phyloP scores from a whole-genome alignment of 1,140 invertebrate species.

The Drosophila novamexicana region DNA sequence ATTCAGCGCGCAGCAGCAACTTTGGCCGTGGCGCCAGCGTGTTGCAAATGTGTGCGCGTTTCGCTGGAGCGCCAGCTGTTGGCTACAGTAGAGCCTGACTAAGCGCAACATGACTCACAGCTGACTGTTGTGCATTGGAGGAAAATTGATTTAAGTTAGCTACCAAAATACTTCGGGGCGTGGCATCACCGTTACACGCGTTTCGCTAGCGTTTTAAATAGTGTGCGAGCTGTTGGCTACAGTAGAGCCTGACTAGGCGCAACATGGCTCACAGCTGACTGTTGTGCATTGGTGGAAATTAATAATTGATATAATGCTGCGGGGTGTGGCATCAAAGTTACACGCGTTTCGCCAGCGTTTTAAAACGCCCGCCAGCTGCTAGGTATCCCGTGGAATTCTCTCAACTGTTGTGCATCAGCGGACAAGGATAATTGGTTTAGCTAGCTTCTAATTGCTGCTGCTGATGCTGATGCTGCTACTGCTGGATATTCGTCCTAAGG shows the following conservation, averaged over 20 bases:
- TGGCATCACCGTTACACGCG: background rate
- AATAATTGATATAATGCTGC: constrained; percentile 1
- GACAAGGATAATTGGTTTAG: constrained; percentile 73
- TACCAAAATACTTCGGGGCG: background rate
- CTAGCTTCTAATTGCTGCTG: constrained; percentile 65
- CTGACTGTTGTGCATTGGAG: background rate
- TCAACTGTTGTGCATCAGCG: constrained; percentile 22
- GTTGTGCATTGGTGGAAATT: background rate
- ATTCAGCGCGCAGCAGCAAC: background rate
- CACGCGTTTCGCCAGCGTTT: constrained; percentile 24
- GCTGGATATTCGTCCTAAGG: constrained; percentile 34
- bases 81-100: background rate
- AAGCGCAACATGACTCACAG: background rate
- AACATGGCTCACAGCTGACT: background rate
- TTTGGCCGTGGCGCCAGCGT: background rate
- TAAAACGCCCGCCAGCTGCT: constrained; percentile 4
- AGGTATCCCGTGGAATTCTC: background rate
- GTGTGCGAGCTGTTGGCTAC: background rate
- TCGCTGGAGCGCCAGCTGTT: background rate
- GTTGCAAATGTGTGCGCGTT: background rate
- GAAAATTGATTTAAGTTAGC: background rate
- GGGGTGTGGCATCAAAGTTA: background rate
- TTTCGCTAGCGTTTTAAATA: background rate
- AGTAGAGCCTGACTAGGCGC: background rate
- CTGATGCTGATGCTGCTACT: background rate